These are phyloP conservation scores for Typhlichthys subterraneus DNA, from an alignment of 2,797 vertebrate genomes.

Conservation along the genomic window DNA sequence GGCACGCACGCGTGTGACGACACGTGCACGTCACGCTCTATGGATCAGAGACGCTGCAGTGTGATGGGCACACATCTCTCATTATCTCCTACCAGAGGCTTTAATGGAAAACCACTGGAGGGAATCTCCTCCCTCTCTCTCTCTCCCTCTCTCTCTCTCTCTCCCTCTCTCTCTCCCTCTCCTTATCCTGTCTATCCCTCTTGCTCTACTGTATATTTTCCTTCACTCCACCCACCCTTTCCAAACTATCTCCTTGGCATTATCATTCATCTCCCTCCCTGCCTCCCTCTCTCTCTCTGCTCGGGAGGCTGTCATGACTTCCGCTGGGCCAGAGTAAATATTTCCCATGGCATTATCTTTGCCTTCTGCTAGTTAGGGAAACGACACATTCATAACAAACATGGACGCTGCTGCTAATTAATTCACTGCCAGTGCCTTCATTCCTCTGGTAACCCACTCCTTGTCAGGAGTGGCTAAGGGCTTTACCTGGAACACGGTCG, in stretches of 20 bases:
- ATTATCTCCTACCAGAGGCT: conserved; percentile 69
- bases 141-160: conserved; percentile 4
- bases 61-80: conserved; percentile 67
- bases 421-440: conserved; percentile 23
- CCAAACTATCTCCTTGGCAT: conserved; percentile 51
- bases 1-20: too few relatives aligned
- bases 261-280: conserved; percentile 48
- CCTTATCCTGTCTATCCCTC: neutral
- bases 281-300: conserved; percentile 22
- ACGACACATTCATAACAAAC: conserved; percentile 45
- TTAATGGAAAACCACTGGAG: conserved; percentile 79
- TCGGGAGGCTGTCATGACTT: conserved; percentile 61
- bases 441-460: conserved; percentile 31
- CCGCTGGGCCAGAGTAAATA: conserved; percentile 68
- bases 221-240: conserved; percentile 57
- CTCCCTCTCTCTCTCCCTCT: neutral
- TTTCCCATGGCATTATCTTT: conserved; percentile 76
- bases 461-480: conserved; percentile 1
- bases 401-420: conserved; percentile 57
- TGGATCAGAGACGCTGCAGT: conserved; percentile 73
- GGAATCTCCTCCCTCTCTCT: conserved; percentile 59
- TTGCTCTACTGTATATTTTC: conserved; percentile 34
- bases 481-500: conserved; percentile 19
- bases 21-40: conserved; percentile 10
- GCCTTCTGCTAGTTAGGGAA: conserved; percentile 53